phyloP scores from a whole-genome alignment of 2,888 invertebrate species.

The Drosophila borborema region DNA sequence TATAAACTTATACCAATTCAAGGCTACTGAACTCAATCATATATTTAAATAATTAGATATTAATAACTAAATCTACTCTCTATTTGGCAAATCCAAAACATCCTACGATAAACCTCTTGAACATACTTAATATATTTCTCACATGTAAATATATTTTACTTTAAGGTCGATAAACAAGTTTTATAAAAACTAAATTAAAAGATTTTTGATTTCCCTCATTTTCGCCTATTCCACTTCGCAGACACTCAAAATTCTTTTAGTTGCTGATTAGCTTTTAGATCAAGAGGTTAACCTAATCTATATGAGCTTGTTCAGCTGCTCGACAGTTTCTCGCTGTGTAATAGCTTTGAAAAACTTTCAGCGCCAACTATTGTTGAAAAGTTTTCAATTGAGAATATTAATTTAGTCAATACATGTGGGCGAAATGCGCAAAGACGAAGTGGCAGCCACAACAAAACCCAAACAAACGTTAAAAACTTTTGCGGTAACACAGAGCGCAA shows the following conservation, averaged over 20 bases:
- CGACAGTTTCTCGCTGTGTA: constrained; percentile 61
- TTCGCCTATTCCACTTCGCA: too few species aligned
- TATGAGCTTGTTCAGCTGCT: not conserved
- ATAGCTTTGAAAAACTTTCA: constrained; percentile 74
- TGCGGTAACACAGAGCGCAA: constrained; percentile 71
- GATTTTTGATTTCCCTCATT: not conserved
- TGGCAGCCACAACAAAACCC: constrained; percentile 56
- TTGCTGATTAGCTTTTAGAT: not conserved
- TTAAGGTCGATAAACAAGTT: too few species aligned
- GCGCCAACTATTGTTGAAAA: constrained; percentile 78
- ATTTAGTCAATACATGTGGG: constrained; percentile 82
- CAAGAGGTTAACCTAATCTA: not conserved
- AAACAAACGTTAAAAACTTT: constrained; percentile 77
- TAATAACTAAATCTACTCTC: too few species aligned
- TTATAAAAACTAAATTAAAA: too few species aligned
- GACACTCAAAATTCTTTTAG: not conserved
- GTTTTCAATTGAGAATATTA: constrained; percentile 81
- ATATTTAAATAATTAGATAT: too few species aligned
- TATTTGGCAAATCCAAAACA: too few species aligned
- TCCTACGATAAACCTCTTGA: too few species aligned
- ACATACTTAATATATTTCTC: too few species aligned
- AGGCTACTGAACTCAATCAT: too few species aligned
- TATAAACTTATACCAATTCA: too few species aligned
- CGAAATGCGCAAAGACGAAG: constrained; percentile 59
- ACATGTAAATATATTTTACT: too few species aligned